Evolutionary conservation across 2,797 vertebrate genomes (phyloP).

Genomic region (Sternarchorhynchus goeldii): DNA sequence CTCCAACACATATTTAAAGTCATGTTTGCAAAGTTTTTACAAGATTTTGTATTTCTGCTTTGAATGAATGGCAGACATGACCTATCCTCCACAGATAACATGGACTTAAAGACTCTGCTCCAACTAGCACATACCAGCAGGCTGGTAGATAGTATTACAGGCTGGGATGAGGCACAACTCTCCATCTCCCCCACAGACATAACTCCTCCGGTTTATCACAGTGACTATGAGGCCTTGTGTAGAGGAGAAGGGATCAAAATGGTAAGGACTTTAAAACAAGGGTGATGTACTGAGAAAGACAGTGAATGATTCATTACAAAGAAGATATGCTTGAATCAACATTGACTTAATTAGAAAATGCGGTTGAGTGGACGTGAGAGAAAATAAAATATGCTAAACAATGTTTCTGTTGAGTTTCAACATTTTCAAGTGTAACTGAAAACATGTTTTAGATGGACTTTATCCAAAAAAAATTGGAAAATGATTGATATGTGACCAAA

Average conservation of each 20-base stretch:
- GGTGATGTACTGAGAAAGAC: background rate
- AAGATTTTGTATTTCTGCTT: background rate
- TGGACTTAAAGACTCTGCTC: conserved; percentile 71
- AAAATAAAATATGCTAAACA: too few relatives aligned
- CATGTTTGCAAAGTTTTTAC: background rate
- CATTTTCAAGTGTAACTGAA: background rate
- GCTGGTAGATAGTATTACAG: conserved; percentile 69
- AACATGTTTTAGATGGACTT: background rate
- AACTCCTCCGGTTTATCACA: conserved; percentile 71
- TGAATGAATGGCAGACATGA: too few relatives aligned
- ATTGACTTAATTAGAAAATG: too few relatives aligned
- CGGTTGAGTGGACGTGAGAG: too few relatives aligned
- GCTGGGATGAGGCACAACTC: conserved; percentile 28
- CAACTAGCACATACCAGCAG: conserved; percentile 76
- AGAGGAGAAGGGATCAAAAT: conserved; percentile 79
- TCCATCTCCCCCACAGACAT: conserved; percentile 46
- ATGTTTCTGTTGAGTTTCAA: background rate
- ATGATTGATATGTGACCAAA: too few relatives aligned
- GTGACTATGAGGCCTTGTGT: conserved; percentile 80
- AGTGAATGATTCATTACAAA: background rate
- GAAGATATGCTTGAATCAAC: too few relatives aligned
- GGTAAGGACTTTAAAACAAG: conserved; percentile 63
- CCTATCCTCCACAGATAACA: conserved; percentile 8
- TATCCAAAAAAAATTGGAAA: too few relatives aligned
- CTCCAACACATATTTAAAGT: background rate